These are phyloP conservation scores for Caradrina kadenii DNA, from an alignment of 2,888 invertebrate species.

Conservation along the genomic window DNA sequence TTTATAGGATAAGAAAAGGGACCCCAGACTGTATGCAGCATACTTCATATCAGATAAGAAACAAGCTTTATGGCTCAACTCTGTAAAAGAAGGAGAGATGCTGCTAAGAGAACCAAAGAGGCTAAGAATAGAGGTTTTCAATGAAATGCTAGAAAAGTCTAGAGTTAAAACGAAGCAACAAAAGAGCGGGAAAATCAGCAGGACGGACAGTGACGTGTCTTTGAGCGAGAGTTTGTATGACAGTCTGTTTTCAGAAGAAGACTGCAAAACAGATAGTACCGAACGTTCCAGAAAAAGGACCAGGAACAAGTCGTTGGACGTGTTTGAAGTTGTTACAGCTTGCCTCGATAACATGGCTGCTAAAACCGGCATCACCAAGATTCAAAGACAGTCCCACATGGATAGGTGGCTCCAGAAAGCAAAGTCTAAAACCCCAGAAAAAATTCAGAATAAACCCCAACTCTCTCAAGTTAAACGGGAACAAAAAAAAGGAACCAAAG, in stretches of 20 bases:
- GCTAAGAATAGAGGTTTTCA: constrained; percentile 90
- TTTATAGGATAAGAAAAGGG: constrained; percentile 89
- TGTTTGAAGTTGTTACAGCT: constrained; percentile 87
- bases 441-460: constrained; percentile 73
- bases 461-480: constrained; percentile 50
- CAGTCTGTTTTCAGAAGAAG: constrained; percentile 85
- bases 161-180: constrained; percentile 70
- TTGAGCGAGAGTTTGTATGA: constrained; percentile 87
- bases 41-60: constrained; percentile 89
- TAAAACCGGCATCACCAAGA: constrained; percentile 86
- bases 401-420: constrained; percentile 89
- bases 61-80: constrained; percentile 92
- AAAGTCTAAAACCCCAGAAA: constrained; percentile 88
- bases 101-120: constrained; percentile 90
- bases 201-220: constrained; percentile 85
- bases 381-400: constrained; percentile 88
- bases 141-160: constrained; percentile 77
- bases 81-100: constrained; percentile 94
- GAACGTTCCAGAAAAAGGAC: constrained; percentile 75
- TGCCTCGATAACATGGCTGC: constrained; percentile 88
- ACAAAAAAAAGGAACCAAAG: constrained; percentile 52
- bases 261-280: constrained; percentile 75
- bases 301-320: constrained; percentile 82
- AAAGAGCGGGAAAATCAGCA: constrained; percentile 78
- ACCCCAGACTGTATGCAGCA: constrained; percentile 87